A percentile compares a stretch with the other conserved stretches of the same genome.
Conservation (phyloP, 2,888 invertebrate species). For the Xestia ashworthii region DNA sequence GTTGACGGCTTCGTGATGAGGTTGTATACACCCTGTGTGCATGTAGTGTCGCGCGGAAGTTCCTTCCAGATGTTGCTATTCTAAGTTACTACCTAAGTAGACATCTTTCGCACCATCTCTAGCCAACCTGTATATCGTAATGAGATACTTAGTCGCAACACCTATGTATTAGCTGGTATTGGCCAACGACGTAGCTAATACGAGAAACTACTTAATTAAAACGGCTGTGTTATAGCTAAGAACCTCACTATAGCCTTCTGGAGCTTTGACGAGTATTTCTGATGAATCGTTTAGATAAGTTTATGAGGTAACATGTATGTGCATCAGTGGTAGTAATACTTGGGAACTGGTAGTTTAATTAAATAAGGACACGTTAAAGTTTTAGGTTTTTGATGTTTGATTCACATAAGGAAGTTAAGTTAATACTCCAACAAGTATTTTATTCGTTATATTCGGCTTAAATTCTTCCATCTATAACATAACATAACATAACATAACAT, state of each 20-base stretch:
- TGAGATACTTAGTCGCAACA: conserved; percentile 47
- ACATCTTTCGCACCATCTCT: conserved; percentile 15
- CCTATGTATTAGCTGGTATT: conserved; percentile 26
- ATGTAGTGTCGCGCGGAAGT: background rate
- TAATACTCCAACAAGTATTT: background rate
- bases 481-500: too few relatives aligned
- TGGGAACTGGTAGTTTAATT: background rate
- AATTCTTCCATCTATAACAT: background rate
- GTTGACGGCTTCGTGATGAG: too few relatives aligned
- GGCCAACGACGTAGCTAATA: conserved; percentile 10
- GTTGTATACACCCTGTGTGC: too few relatives aligned
- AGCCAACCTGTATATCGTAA: conserved; percentile 41
- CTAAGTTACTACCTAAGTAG: background rate
- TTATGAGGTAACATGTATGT: conserved; percentile 4
- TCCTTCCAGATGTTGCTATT: conserved; percentile 31
- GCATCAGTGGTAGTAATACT: background rate
- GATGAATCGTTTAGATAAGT: conserved; percentile 43
- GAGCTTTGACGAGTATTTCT: conserved; percentile 13
- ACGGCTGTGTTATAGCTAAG: conserved; percentile 2
- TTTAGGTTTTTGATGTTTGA: background rate
- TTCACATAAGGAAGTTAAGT: background rate
- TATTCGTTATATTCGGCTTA: background rate
- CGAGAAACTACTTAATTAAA: conserved; percentile 53
- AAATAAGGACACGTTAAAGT: background rate
- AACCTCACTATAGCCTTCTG: background rate